Conservation (phyloP, 1,140 invertebrate species). For the Venturia canescens region DNA sequence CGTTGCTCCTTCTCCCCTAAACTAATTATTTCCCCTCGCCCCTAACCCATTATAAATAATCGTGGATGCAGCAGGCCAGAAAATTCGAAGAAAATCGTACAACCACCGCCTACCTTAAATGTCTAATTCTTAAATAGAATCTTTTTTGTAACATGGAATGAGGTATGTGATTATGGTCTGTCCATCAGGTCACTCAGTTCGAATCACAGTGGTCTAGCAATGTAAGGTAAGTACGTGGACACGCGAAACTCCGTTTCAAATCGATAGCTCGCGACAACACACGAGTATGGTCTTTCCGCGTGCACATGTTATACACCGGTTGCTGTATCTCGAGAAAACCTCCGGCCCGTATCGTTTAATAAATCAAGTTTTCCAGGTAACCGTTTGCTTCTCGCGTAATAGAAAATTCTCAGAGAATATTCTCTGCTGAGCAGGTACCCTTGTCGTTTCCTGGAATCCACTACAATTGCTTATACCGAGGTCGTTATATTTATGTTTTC, state of each 20-base stretch:
- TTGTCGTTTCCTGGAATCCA: not conserved
- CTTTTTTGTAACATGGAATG: not conserved
- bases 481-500: no score
- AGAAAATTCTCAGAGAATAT: not conserved
- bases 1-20: no score
- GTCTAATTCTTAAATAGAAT: not conserved
- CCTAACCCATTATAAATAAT: no score
- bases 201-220: not conserved
- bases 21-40: no score
- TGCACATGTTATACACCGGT: not conserved
- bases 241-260: not conserved
- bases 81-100: not conserved
- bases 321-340: not conserved
- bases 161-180: not conserved
- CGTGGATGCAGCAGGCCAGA: not conserved
- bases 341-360: not conserved
- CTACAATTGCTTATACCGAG: no score
- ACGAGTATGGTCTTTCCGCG: not conserved
- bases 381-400: not conserved
- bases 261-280: not conserved
- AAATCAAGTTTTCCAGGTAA: not conserved
- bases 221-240: not conserved
- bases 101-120: not conserved
- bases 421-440: not conserved
- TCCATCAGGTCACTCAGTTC: not conserved